phyloP scores from a whole-genome alignment of 2,113 vertebrate species.

The Stomatorhinus ivindoensis region DNA sequence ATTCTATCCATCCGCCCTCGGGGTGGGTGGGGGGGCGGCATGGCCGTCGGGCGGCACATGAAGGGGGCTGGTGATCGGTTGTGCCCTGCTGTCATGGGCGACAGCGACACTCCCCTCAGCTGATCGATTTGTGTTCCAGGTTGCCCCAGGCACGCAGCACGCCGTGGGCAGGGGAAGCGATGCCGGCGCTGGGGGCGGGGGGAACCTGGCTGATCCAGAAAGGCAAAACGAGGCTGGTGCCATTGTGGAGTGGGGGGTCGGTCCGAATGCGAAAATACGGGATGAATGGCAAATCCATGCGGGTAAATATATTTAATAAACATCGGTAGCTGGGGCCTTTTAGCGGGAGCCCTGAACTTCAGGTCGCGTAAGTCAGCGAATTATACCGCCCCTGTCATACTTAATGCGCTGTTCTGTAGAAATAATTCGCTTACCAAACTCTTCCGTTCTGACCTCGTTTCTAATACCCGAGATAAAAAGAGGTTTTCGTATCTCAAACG shows the following conservation, averaged over 20 bases:
- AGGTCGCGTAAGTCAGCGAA: background rate
- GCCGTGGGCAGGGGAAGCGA: constrained; percentile 52
- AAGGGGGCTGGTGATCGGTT: background rate
- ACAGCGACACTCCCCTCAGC: constrained; percentile 30
- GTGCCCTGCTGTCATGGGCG: background rate
- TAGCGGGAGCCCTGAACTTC: background rate
- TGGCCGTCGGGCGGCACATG: background rate
- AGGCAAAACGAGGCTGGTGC: background rate
- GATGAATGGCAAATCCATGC: background rate
- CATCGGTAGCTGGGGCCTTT: background rate
- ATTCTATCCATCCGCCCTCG: background rate
- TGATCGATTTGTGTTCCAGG: constrained; percentile 56
- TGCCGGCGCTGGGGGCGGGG: background rate
- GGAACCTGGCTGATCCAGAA: background rate
- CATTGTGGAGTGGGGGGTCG: background rate
- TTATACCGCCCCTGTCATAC: background rate
- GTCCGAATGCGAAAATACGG: background rate
- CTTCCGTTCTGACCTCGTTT: background rate
- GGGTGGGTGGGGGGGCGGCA: too few species aligned
- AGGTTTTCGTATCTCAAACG: too few species aligned
- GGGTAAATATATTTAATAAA: background rate
- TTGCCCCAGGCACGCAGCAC: constrained; percentile 41
- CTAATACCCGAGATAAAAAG: background rate
- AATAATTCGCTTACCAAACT: background rate
- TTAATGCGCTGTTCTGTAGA: background rate